Conservation (phyloP, 2,888 invertebrate genomes). For the Philopedon plagiatum region DNA sequence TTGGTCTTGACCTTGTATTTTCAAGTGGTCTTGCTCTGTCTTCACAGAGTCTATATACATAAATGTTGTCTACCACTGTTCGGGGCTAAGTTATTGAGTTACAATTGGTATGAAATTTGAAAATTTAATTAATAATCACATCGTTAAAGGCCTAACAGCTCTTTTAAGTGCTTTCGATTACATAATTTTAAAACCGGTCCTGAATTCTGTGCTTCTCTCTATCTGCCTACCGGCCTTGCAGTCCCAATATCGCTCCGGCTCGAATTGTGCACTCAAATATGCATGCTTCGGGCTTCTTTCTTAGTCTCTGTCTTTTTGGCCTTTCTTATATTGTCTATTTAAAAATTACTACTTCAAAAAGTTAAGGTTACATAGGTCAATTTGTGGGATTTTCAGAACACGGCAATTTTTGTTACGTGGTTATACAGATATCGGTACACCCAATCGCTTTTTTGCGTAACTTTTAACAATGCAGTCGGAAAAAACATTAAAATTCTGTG, state of each 20-base stretch:
- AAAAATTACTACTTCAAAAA: constrained; percentile 7
- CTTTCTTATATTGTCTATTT: constrained; percentile 18
- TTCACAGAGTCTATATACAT: no score
- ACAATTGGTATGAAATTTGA: no score
- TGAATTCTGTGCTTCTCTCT: constrained; percentile 27
- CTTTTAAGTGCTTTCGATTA: background rate
- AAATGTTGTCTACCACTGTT: no score
- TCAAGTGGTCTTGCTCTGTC: no score
- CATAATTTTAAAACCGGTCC: constrained; percentile 21
- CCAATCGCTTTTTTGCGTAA: no score
- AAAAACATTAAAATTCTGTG: no score
- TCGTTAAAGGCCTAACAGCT: background rate
- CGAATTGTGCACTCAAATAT: constrained; percentile 47
- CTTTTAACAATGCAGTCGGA: no score
- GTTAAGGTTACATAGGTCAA: background rate
- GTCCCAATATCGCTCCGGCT: constrained; percentile 43
- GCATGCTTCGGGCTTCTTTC: constrained; percentile 33
- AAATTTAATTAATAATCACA: background rate
- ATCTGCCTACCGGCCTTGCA: constrained; percentile 46
- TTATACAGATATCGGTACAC: no score
- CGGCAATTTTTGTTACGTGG: no score
- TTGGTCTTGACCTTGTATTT: no score
- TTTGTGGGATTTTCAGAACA: background rate
- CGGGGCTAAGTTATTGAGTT: no score
- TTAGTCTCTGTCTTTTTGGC: constrained; percentile 11